phyloP scores from a whole-genome alignment of 2,888 invertebrate species.

The Mellilla xanthometata region DNA sequence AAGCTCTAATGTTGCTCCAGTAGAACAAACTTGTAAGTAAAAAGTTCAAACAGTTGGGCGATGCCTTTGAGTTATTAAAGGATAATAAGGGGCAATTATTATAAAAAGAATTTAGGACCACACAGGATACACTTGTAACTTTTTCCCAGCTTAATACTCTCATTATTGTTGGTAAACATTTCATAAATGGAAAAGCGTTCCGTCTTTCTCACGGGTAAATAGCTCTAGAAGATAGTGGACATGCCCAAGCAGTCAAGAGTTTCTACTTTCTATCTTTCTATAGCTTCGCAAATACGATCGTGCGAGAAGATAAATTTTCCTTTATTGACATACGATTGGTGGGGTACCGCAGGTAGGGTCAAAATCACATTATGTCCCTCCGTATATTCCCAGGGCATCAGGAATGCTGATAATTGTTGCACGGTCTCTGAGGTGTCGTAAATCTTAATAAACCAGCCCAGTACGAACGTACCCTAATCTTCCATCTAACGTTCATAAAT shows the following conservation, averaged over 20 bases:
- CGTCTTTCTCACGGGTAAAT: constrained; percentile 27
- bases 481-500: constrained; percentile 49
- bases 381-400: constrained; percentile 60
- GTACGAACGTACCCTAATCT: constrained; percentile 44
- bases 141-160: constrained; percentile 21
- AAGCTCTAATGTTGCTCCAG: constrained; percentile 14
- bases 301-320: constrained; percentile 4
- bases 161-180: constrained; percentile 17
- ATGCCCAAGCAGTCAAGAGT: constrained; percentile 20
- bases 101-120: constrained; percentile 30
- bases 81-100: constrained; percentile 28
- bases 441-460: constrained; percentile 66
- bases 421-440: constrained; percentile 59
- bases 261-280: constrained; percentile 22
- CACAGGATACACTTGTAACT: constrained; percentile 32
- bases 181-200: constrained; percentile 21
- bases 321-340: constrained; percentile 6
- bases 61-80: constrained; percentile 28
- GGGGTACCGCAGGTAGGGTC: constrained; percentile 37
- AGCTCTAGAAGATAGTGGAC: constrained; percentile 22
- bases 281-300: not conserved
- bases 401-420: constrained; percentile 57
- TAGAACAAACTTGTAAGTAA: constrained; percentile 17
- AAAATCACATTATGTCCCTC: constrained; percentile 48
- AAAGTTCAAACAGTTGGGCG: constrained; percentile 12